Evolutionary conservation across 2,797 vertebrate species (phyloP).

Genomic region (Pantherophis alleghaniensis): DNA sequence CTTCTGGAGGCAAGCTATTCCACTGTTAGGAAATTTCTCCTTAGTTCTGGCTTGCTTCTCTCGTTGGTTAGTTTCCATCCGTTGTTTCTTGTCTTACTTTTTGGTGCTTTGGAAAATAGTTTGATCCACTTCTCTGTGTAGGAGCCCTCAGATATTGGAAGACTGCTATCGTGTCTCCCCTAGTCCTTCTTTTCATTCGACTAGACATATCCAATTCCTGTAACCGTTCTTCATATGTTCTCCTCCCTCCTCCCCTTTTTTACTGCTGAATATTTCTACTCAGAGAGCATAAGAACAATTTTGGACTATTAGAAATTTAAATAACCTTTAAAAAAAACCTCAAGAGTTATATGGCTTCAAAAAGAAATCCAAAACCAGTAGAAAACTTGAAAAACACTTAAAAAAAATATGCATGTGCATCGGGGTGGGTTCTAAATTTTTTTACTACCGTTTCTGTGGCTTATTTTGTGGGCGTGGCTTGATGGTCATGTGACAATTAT

Average conservation of each 20-base stretch:
- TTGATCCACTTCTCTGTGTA: too few species aligned
- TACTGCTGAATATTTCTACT: background rate
- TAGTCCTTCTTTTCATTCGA: background rate
- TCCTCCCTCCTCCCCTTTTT: background rate
- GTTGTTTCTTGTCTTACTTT: too few species aligned
- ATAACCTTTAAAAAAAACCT: background rate
- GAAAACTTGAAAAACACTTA: background rate
- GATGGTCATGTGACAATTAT: too few species aligned
- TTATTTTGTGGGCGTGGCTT: too few species aligned
- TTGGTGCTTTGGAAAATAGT: too few species aligned
- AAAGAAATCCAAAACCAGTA: background rate
- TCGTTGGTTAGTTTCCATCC: too few species aligned
- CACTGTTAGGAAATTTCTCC: too few species aligned
- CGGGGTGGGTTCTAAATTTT: too few species aligned
- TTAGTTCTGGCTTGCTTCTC: too few species aligned
- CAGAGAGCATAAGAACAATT: background rate
- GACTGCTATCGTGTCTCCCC: background rate
- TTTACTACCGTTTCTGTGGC: too few species aligned
- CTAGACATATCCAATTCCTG: background rate
- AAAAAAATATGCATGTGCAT: background rate
- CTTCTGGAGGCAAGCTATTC: too few species aligned
- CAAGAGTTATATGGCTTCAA: background rate
- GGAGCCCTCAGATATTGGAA: too few species aligned
- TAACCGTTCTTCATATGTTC: background rate
- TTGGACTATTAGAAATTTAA: background rate